These are phyloP conservation scores for Isaurus tuberculatus DNA, from an alignment of 92 coral and sea anemone species.

Conservation along the genomic window DNA sequence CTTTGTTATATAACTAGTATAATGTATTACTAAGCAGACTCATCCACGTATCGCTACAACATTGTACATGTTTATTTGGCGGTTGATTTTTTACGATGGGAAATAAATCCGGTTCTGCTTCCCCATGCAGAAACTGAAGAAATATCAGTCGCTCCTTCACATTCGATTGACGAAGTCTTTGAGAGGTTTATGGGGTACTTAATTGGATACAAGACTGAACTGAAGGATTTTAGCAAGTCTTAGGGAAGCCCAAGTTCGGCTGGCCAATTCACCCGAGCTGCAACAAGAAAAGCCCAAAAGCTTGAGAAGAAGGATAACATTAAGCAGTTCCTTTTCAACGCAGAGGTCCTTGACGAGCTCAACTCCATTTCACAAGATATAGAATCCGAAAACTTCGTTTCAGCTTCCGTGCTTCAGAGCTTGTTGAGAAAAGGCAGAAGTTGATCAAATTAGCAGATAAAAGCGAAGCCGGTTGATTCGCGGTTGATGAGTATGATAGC, in stretches of 20 bases:
- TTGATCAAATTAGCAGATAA: too few relatives aligned
- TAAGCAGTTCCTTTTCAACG: neutral
- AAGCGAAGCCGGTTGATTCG: too few relatives aligned
- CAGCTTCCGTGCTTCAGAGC: too few relatives aligned
- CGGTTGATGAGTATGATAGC: too few relatives aligned
- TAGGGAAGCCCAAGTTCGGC: neutral
- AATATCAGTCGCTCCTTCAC: neutral
- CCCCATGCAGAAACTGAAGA: neutral
- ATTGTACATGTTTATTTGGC: neutral
- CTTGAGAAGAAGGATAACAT: neutral
- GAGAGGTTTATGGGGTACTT: neutral
- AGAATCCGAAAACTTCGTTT: neutral
- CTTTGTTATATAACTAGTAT: neutral
- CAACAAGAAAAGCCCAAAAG: neutral
- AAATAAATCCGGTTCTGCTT: neutral
- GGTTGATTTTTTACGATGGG: neutral
- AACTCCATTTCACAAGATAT: neutral
- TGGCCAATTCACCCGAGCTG: neutral
- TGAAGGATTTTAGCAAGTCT: slow-evolving; percentile 12
- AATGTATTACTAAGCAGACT: slow-evolving; percentile 1
- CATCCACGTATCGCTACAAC: neutral
- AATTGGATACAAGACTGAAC: neutral
- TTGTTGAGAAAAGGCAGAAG: too few relatives aligned
- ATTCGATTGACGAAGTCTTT: slow-evolving; percentile 1
- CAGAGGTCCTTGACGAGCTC: neutral